phyloP scores from a whole-genome alignment of 1,140 invertebrate genomes.

The Pectinophora gossypiella region DNA sequence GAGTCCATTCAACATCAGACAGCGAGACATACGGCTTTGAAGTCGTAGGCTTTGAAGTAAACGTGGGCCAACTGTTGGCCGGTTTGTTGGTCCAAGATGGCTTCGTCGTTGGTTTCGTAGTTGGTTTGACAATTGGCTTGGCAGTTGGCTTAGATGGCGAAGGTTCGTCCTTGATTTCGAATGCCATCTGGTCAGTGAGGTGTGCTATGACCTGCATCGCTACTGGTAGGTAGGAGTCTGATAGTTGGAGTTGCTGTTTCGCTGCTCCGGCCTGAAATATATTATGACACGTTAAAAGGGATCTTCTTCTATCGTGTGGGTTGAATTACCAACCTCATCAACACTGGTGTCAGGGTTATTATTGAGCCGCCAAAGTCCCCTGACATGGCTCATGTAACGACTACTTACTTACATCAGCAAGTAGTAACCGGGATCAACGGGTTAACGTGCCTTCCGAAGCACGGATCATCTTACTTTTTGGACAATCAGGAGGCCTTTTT shows the following conservation, averaged over 20 bases:
- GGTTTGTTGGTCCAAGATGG: slow-evolving; percentile 18
- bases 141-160: slow-evolving; percentile 33
- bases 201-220: slow-evolving; percentile 77
- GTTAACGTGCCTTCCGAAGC: too few relatives aligned
- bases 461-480: too few relatives aligned
- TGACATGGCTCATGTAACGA: too few relatives aligned
- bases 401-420: too few relatives aligned
- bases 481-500: too few relatives aligned
- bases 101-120: slow-evolving; percentile 21
- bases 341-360: too few relatives aligned
- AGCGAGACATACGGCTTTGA: slow-evolving; percentile 27
- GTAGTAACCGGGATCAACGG: too few relatives aligned
- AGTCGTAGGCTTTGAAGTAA: slow-evolving; percentile 12
- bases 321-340: too few relatives aligned
- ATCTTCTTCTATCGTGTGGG: too few relatives aligned
- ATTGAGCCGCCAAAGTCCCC: too few relatives aligned
- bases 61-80: not conserved
- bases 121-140: slow-evolving; percentile 11
- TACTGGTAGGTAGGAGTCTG: slow-evolving; percentile 74
- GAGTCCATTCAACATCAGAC: not conserved
- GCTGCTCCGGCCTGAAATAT: slow-evolving; percentile 44
- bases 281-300: not conserved
- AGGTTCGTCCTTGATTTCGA: slow-evolving; percentile 60
- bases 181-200: slow-evolving; percentile 77
- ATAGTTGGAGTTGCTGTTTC: slow-evolving; percentile 52